Conservation (phyloP, 2,797 vertebrate genomes). For the Onychomys torridus region DNA sequence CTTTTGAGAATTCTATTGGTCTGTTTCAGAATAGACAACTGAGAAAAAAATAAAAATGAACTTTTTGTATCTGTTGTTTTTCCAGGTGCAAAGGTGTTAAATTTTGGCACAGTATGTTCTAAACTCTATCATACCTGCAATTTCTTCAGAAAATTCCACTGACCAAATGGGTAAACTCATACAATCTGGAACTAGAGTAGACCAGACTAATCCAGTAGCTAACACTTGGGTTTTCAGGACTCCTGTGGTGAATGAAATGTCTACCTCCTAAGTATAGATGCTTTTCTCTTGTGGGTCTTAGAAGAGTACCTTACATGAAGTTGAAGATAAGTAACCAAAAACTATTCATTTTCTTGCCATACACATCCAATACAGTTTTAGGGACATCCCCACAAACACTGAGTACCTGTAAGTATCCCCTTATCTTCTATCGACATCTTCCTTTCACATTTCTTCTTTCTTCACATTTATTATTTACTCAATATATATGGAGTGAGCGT, state of each 20-base stretch:
- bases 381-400: accelerated
- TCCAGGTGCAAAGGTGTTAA: background rate
- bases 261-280: background rate
- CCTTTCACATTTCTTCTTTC: background rate
- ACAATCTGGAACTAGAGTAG: background rate
- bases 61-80: background rate
- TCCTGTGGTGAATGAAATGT: background rate
- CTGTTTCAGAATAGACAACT: background rate
- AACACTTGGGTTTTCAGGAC: background rate
- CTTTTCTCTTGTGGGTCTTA: background rate
- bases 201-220: background rate
- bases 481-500: background rate
- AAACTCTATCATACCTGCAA: background rate
- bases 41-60: background rate
- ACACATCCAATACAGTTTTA: background rate
- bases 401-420: background rate
- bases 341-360: background rate
- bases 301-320: background rate
- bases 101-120: background rate
- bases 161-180: background rate
- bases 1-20: background rate
- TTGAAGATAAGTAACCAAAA: background rate
- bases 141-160: background rate
- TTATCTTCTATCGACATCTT: background rate
- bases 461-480: slow-evolving; percentile 14